Evolutionary conservation across 2,888 invertebrate genomes (phyloP).

Genomic region (Adelphocoris suturalis): DNA sequence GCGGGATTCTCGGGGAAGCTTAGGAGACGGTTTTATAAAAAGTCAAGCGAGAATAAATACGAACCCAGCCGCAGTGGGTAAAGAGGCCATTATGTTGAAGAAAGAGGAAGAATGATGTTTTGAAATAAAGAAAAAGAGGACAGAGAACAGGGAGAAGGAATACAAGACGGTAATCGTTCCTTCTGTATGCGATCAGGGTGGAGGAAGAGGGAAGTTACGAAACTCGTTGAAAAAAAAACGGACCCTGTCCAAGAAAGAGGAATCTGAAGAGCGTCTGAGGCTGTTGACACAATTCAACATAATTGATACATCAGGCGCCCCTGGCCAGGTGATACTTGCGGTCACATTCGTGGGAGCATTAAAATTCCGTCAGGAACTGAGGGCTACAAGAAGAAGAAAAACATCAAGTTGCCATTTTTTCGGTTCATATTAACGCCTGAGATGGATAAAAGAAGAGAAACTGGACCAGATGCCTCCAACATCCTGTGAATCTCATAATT

Average conservation of each 20-base stretch:
- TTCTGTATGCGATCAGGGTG: not conserved
- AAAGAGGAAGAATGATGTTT: slow-evolving; percentile 46
- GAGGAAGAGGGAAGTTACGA: not conserved
- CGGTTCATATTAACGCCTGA: not conserved
- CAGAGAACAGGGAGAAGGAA: not conserved
- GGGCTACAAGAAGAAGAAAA: slow-evolving; percentile 5
- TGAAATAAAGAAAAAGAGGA: slow-evolving; percentile 33
- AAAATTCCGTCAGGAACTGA: slow-evolving; percentile 49
- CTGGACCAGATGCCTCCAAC: not conserved
- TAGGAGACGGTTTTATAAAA: slow-evolving; percentile 27
- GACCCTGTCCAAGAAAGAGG: slow-evolving; percentile 29
- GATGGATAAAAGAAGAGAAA: not conserved
- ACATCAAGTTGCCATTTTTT: not conserved
- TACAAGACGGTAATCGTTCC: slow-evolving; percentile 46
- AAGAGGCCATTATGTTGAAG: slow-evolving; percentile 56
- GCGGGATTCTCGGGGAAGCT: slow-evolving; percentile 15
- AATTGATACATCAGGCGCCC: slow-evolving; percentile 64
- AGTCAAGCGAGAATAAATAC: slow-evolving; percentile 58
- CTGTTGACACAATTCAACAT: slow-evolving; percentile 64
- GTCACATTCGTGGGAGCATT: slow-evolving; percentile 51
- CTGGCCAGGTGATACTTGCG: slow-evolving; percentile 23
- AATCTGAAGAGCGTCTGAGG: slow-evolving; percentile 60
- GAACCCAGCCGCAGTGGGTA: slow-evolving; percentile 43
- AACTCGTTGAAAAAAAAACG: slow-evolving; percentile 39
- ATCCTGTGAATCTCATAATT: not conserved